phyloP scores from a whole-genome alignment of 1,140 invertebrate genomes.

The Drosophila bipectinata region DNA sequence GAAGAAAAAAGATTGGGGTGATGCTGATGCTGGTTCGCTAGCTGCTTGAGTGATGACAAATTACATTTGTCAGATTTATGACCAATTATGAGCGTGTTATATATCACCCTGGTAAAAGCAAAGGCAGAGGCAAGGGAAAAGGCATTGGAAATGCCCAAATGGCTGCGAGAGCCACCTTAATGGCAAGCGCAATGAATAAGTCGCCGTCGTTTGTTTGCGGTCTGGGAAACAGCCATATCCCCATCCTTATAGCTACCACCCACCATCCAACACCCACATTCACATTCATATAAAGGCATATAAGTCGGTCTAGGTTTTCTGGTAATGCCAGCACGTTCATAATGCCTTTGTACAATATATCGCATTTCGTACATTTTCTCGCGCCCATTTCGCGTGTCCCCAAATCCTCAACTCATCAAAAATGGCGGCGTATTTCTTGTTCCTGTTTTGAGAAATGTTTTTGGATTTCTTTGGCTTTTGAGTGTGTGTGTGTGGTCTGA shows the following conservation, averaged over 20 bases:
- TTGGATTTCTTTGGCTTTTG: slow-evolving; percentile 22
- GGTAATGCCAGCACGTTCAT: slow-evolving; percentile 61
- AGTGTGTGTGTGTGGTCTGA: slow-evolving; percentile 1
- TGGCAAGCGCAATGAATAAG: slow-evolving; percentile 81
- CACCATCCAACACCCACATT: too few relatives aligned
- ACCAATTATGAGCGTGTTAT: slow-evolving; percentile 84
- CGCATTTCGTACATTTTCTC: slow-evolving; percentile 72
- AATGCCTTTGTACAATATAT: slow-evolving; percentile 59
- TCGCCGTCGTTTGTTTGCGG: slow-evolving; percentile 79
- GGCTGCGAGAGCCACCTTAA: slow-evolving; percentile 70
- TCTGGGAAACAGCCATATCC: slow-evolving; percentile 25
- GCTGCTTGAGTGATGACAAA: slow-evolving; percentile 83
- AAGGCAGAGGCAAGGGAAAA: slow-evolving; percentile 11
- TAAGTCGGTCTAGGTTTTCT: slow-evolving; percentile 18
- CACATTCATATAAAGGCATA: slow-evolving; percentile 5
- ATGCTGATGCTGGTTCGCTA: slow-evolving; percentile 35
- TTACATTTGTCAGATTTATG: slow-evolving; percentile 84
- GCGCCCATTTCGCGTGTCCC: slow-evolving; percentile 41
- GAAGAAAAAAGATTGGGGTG: slow-evolving; percentile 19
- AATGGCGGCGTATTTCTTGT: slow-evolving; percentile 28
- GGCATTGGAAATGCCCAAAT: slow-evolving; percentile 25
- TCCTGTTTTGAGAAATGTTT: slow-evolving; percentile 56
- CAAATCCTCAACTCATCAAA: slow-evolving; percentile 58
- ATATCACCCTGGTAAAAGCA: slow-evolving; percentile 63
- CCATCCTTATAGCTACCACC: background rate